Evolutionary conservation across 2,888 invertebrate genomes (phyloP), one percentile per base, ranked within the genome.

Genomic region (Nezara viridula): DNA sequence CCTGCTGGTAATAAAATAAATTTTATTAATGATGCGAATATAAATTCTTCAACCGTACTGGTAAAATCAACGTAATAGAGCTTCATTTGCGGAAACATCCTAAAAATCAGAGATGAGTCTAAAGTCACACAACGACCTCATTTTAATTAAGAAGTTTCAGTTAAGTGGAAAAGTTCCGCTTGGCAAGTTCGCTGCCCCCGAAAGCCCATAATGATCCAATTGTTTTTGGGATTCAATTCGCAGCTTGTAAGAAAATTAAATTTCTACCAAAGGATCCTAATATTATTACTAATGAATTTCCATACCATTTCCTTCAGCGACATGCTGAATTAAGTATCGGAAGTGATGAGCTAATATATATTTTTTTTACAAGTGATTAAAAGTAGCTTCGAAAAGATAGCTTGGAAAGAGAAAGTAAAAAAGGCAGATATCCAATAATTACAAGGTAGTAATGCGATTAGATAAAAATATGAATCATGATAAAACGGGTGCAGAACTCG

Each of bases 101-200:
- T 21, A 37, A 37, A 37, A 73, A 73, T 73, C 66, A 32, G 66
- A 37, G 66, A 73, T 73, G 66, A 6, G 66, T 14, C 32, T 37
- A 73, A 73, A 73, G 81, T 81, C 44, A 81, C 40, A 81, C 81
- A 81, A 81, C 44, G 44, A 44, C 81, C 66, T 73, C 37, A 81
- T 81, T 81, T 81, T 81, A 81, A 81, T 81, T 81, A 81, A 47
- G 44, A 81, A 40, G 81, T 81, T 81, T 81, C 44, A 47, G 81
- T 81, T 81, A 81, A 40, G 44, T 81, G 81, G 81, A 44, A 81
- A 81, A 81, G 81, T 81, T 81, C n/a, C 44, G 12, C 0, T n/a
- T n/a, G 44, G n/a, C 14, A 81, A 81, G 24, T 81, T 81, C 44
- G 2, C 14, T 81, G 24, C 44, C 32, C 66, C 37, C 32, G 19